Evolutionary conservation across 2,888 invertebrate genomes (phyloP), one percentile per base, ranked within the genome.

Genomic region (Hydrotaea cyrtoneurina): DNA sequence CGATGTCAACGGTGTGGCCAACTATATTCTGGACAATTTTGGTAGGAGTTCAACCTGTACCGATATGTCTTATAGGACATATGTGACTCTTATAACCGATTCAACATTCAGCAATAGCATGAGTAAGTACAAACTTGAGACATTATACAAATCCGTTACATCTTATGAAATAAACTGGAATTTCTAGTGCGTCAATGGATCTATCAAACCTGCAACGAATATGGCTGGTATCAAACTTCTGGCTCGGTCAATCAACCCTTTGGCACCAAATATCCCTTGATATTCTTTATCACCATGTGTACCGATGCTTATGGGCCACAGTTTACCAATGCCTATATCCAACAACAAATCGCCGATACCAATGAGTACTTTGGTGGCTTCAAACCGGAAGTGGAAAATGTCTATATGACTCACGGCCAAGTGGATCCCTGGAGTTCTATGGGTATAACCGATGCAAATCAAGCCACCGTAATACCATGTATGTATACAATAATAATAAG

Each of bases 181-280:
- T 3, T 36, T 36, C 4, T 53, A 91, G 91, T 89, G 88, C 94
- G 96, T 0, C 94, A 95, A 82, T 97, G 97, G 97, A 94, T 93
- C 0, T 97, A 96, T 91, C 97, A 97, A 92, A 96, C 96, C 0
- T 98, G 98, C 91, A 95, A 95, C 74, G 97, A 98, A 92, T 97
- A 95, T 91, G 97, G 97, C 74, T 97, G 95, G 94, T 97, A 94
- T 92, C 97, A 97, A 93, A 95, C 96, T 1, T 95, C 96, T 0
- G 94, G 93, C 83, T 94, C 94, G 15, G 73, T 88, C 0, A 88
- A 91, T 0, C 95, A 95, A 83, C 95, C 96, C 0, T 94, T 94
- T 10, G 91, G 92, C 19, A 88, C 86, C 0, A 89, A 88, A 69
- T 92, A 91, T 72, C 92, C 92, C 0, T 82, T 91, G 7, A 83